Percentiles rank a stretch among this genome's conserved stretches.
Conservation (phyloP, 2,888 invertebrate genomes). For the Papilio protenor region DNA sequence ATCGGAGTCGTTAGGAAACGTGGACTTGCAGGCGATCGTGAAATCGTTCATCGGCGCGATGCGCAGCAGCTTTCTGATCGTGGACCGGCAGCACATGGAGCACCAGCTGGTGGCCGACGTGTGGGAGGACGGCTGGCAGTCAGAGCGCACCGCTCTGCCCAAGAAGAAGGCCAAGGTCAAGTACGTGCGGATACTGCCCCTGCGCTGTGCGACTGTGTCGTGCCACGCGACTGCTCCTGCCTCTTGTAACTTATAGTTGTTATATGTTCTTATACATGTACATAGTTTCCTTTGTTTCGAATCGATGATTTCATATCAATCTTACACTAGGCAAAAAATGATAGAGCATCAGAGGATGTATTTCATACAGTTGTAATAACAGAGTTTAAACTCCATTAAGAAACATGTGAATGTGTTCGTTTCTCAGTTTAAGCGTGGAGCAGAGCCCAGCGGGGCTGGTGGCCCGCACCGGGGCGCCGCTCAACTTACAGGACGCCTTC, state of each 20-base stretch:
- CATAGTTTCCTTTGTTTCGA: background rate
- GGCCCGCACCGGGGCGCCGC: slow-evolving; percentile 72
- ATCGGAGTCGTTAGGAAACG: background rate
- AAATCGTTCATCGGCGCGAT: slow-evolving; percentile 84
- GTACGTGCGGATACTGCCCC: slow-evolving; percentile 55
- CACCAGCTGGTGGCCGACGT: slow-evolving; percentile 81
- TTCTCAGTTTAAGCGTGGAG: slow-evolving; percentile 72
- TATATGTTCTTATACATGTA: background rate
- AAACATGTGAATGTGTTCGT: background rate
- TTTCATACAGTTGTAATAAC: background rate
- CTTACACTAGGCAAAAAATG: background rate
- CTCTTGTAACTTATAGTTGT: background rate
- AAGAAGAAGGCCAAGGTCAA: slow-evolving; percentile 81
- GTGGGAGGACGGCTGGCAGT: slow-evolving; percentile 84
- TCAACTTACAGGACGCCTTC: slow-evolving; percentile 84
- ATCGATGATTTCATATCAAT: background rate
- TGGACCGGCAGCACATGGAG: slow-evolving; percentile 68
- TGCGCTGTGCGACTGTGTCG: too few relatives aligned
- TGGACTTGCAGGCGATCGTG: slow-evolving; percentile 73
- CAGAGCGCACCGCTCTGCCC: slow-evolving; percentile 72
- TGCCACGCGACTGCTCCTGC: too few relatives aligned
- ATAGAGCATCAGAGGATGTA: background rate
- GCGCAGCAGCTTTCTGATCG: slow-evolving; percentile 83
- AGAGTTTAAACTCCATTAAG: background rate
- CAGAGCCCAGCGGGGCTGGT: slow-evolving; percentile 82